These are phyloP conservation scores for Leptinotarsa haldemani DNA, from an alignment of 2,888 invertebrate species.

Conservation along the genomic window DNA sequence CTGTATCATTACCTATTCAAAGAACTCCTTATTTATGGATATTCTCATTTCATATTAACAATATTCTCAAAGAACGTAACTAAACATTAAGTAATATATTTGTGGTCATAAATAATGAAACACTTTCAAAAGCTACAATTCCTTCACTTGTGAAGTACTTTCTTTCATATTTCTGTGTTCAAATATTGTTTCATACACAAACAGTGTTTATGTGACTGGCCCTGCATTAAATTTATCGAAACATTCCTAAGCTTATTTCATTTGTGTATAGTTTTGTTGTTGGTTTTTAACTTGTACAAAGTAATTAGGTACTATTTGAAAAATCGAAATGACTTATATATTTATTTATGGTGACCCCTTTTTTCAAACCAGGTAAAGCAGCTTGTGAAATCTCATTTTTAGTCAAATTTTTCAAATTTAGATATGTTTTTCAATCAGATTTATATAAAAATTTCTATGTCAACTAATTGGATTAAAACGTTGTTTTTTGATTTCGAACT, in stretches of 20 bases:
- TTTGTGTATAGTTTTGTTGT: slow-evolving; percentile 53
- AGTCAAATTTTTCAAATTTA: not conserved
- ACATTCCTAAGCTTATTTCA: slow-evolving; percentile 35
- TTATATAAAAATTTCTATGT: too few species aligned
- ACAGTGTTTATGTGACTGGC: slow-evolving; percentile 11
- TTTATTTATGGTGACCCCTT: slow-evolving; percentile 35
- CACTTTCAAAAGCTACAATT: too few species aligned
- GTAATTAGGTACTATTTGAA: slow-evolving; percentile 37
- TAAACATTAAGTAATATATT: not conserved
- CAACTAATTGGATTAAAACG: too few species aligned
- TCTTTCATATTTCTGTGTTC: not conserved
- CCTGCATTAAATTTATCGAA: slow-evolving; percentile 5
- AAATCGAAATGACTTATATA: slow-evolving; percentile 29
- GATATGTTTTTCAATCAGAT: not conserved
- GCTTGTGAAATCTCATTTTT: not conserved
- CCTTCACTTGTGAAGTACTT: too few species aligned
- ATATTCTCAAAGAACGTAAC: not conserved
- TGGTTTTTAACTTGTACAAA: slow-evolving; percentile 52
- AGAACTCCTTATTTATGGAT: not conserved
- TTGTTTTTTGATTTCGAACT: too few species aligned
- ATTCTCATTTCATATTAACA: not conserved
- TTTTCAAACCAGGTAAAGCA: slow-evolving; percentile 23
- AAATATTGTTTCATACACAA: not conserved
- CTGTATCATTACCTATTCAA: not conserved
- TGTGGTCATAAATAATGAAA: too few species aligned